Evolutionary conservation across 2,888 invertebrate species (phyloP), one percentile per base, ranked within the genome.

Genomic region (Camponotus fellah): DNA sequence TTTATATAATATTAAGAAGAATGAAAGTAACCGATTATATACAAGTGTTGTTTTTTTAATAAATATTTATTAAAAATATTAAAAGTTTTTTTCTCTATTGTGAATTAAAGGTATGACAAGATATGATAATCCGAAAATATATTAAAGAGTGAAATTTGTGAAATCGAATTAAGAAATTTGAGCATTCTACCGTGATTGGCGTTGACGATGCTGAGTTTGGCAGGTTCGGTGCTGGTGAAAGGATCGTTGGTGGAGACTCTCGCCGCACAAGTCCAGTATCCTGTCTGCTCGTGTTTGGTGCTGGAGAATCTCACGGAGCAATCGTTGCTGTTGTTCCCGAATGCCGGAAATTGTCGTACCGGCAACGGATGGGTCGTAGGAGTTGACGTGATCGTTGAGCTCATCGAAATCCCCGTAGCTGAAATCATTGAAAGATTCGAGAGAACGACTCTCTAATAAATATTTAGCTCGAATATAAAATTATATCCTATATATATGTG

Each of bases 201-300:
- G 84, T 91, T 91, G 77, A 91, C 85, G 82, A 94, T 94, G 86
- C 91, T 93, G 79, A 94, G 91, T 85, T 92, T 94, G 10, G 94
- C 94, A 0, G 94, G 94, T 74, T 91, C 88, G 40, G 94, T 94
- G 82, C 93, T 93, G 65, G 92, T 93, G 90, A 94, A 94, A 83
- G 91, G 88, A 82, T 92, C 93, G 74, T 91, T 92, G 46, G 86
- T 85, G 56, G 92, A 91, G 79, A 86, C 89, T 85, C 94, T 90
- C n/a, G 93, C 95, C 14, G 94, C 94, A 85, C 95, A 95, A 64
- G 92, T 93, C 95, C 95, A 95, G 82, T 94, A 93, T 85, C 95
- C 95, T 83, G 93, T 92, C 86, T 95, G 94, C 83, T 95, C 94
- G 86, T 94, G 91, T 87, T 93, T 92, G 66, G 92, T 92, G 85